These are phyloP conservation scores for Orchesella cincta DNA, from an alignment of 1,140 invertebrate genomes.

Conservation along the genomic window DNA sequence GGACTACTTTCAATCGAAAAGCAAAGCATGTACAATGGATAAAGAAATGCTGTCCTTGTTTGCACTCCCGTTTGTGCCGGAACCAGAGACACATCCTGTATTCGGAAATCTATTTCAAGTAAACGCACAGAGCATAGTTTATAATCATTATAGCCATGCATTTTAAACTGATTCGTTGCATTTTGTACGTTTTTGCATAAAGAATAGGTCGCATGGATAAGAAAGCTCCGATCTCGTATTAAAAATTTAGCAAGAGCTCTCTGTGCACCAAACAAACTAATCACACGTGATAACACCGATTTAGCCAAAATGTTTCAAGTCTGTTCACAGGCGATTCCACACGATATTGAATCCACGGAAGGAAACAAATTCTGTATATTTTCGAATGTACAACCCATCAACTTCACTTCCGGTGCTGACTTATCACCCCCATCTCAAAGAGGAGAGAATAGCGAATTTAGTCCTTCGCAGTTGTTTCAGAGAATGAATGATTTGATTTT, in stretches of 20 bases:
- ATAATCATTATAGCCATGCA: neutral
- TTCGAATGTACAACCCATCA: neutral
- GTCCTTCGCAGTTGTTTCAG: neutral
- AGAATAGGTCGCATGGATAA: constrained; percentile 14
- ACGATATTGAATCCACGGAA: neutral
- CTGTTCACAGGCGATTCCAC: neutral
- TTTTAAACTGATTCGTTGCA: neutral
- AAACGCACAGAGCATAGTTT: neutral
- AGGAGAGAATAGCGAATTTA: neutral
- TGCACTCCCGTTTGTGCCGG: constrained; percentile 45
- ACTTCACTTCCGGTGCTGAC: neutral
- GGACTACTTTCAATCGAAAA: constrained; percentile 34
- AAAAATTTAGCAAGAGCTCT: neutral
- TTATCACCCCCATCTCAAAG: neutral
- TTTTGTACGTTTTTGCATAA: neutral
- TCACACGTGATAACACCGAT: constrained; percentile 17
- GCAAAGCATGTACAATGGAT: constrained; percentile 30
- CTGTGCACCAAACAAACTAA: neutral
- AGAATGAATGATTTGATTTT: constrained; percentile 25
- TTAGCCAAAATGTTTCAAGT: neutral
- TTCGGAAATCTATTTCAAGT: constrained; percentile 20
- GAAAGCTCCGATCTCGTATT: neutral
- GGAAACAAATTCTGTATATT: constrained; percentile 5
- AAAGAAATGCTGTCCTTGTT: constrained; percentile 42
- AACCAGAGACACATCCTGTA: constrained; percentile 35